These are phyloP conservation scores for Romanogobio albipinnatus DNA, from an alignment of 2,113 vertebrate species.

Conservation along the genomic window DNA sequence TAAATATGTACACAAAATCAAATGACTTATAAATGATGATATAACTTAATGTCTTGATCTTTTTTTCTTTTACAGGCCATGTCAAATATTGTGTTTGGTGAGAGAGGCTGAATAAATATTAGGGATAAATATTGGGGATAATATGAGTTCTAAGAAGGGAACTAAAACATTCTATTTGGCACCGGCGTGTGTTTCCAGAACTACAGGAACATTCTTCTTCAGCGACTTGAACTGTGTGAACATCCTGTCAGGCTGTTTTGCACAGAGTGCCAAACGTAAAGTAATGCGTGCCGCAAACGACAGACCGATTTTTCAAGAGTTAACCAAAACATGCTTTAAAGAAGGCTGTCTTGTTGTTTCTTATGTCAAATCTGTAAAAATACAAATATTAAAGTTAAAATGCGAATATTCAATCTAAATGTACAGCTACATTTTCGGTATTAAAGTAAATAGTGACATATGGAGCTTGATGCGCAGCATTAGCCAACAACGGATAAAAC, in stretches of 20 bases:
- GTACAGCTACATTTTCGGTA: background rate
- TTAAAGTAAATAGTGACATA: background rate
- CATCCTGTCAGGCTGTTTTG: constrained; percentile 46
- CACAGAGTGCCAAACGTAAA: constrained; percentile 18
- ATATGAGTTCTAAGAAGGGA: constrained; percentile 54
- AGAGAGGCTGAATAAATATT: constrained; percentile 49
- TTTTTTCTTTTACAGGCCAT: constrained; percentile 63
- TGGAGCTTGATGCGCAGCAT: background rate
- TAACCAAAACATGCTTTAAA: constrained; percentile 21
- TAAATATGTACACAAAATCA: constrained; percentile 23
- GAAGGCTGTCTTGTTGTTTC: background rate
- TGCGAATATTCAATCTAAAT: background rate
- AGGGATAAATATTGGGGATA: constrained; percentile 56
- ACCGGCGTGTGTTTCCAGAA: constrained; percentile 7
- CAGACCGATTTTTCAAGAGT: constrained; percentile 4
- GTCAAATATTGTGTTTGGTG: constrained; percentile 72
- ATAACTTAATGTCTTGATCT: constrained; percentile 62
- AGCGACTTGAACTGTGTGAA: constrained; percentile 45
- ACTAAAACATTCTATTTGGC: constrained; percentile 66
- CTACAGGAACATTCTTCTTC: constrained; percentile 55
- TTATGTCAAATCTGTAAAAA: background rate
- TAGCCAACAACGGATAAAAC: background rate
- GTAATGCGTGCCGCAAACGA: background rate
- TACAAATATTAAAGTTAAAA: background rate
- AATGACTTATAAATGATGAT: constrained; percentile 31